Evolutionary conservation across 2,113 vertebrate species (phyloP).

Genomic region (Cyrtonyx montezumae): DNA sequence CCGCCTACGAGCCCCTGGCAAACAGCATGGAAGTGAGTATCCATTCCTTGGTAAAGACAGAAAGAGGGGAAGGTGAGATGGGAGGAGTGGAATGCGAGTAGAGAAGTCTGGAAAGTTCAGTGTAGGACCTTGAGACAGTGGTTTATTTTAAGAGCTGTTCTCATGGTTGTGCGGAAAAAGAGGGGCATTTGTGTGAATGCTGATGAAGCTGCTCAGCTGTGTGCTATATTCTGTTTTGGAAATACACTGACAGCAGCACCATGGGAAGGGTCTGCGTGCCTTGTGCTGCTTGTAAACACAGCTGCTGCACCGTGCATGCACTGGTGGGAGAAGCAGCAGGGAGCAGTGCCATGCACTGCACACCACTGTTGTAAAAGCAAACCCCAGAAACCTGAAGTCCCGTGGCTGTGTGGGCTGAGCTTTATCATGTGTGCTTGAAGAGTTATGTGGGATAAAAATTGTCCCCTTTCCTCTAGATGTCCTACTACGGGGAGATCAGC

Average conservation of each 20-base stretch:
- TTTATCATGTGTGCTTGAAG: too few species aligned
- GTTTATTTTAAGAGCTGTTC: background rate
- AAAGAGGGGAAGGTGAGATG: background rate
- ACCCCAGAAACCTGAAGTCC: background rate
- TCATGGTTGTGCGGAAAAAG: background rate
- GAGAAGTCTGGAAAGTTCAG: background rate
- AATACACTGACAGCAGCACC: background rate
- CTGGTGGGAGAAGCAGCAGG: background rate
- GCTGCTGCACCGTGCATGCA: background rate
- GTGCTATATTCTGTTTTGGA: background rate
- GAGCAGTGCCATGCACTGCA: fast-evolving
- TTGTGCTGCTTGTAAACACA: background rate
- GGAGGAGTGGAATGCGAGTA: background rate
- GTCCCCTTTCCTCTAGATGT: background rate
- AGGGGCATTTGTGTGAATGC: background rate
- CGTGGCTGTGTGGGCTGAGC: background rate
- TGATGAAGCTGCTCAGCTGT: background rate
- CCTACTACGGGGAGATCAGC: conserved; percentile 70
- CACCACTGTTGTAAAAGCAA: background rate
- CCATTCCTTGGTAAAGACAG: background rate
- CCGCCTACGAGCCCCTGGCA: conserved; percentile 65
- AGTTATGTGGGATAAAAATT: background rate
- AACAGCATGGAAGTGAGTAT: conserved; percentile 75
- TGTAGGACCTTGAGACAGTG: too few species aligned
- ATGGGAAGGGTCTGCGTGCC: background rate